Conservation (phyloP, 2,113 vertebrate genomes). For the Dasyurus viverrinus region DNA sequence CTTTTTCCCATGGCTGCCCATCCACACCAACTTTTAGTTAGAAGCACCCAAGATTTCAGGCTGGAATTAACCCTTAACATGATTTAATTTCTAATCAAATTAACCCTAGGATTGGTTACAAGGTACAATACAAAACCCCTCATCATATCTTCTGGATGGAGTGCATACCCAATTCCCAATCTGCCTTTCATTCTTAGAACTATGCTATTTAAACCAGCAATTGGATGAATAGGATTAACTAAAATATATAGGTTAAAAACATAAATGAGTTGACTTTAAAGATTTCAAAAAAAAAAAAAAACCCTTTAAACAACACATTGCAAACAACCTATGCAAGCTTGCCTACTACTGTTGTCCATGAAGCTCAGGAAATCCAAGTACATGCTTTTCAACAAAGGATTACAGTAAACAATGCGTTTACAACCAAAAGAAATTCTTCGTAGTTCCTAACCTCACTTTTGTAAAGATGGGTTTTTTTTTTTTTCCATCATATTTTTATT, state of each 20-base stretch:
- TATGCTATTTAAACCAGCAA: not conserved
- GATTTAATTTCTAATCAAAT: slow-evolving; percentile 45
- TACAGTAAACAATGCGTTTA: slow-evolving; percentile 85
- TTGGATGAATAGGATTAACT: slow-evolving; percentile 31
- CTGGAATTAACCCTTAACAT: not conserved
- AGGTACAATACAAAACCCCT: not conserved
- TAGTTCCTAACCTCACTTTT: slow-evolving; percentile 86
- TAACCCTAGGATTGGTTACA: not conserved
- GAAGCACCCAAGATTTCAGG: not conserved
- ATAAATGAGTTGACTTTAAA: slow-evolving; percentile 60
- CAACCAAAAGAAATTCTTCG: slow-evolving; percentile 86
- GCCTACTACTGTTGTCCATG: slow-evolving; percentile 72
- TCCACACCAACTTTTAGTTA: not conserved
- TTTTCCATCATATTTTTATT: slow-evolving; percentile 86
- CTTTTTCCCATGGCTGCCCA: not conserved
- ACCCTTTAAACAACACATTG: slow-evolving; percentile 61
- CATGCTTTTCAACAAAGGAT: slow-evolving; percentile 83
- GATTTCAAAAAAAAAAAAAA: slow-evolving; percentile 44
- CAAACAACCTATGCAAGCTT: slow-evolving; percentile 86
- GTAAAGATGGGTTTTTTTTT: slow-evolving; percentile 76
- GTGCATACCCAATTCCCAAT: not conserved
- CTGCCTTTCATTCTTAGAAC: slow-evolving; percentile 49
- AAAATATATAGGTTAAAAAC: slow-evolving; percentile 59
- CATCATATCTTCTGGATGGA: slow-evolving; percentile 52
- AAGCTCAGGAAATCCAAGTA: slow-evolving; percentile 86